Base-by-base conservation (phyloP, 2,113 vertebrate genomes). In the Cyprinodon tularosa region DNA sequence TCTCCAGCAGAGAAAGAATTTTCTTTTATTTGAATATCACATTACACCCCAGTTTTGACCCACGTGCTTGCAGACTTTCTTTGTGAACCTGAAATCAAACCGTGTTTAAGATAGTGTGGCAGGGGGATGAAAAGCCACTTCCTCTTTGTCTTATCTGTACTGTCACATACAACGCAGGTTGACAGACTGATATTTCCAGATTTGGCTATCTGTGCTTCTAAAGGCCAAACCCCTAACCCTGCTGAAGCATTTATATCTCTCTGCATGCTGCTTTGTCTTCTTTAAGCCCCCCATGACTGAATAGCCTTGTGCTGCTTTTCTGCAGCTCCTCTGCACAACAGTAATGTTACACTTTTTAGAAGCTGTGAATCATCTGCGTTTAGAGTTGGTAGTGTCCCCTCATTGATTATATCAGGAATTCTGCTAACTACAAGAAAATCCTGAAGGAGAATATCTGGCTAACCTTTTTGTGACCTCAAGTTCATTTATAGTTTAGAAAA, bases 81-180 rank as follows among this genome's bases (percentile, higher is more conserved):
- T 62, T 37, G 69, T 63, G 76, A 63, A 48, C 50, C 74, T 79
- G 76, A 86, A 88, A 91, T 91, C 84, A 82, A 84, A 84, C 42
- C 2, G 62, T 88, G 84, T 91, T 88, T 91, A 84, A 91, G 87
- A 93, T 86, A 89, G 71, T 80, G 85, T 71, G 68, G 72, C 66
- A 73, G 71, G 69, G 40, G 12, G 63, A 84, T 82, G 72, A 82
- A 92, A 93, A 86, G 77, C 78, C 76, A 93, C 91, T 92, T 94
- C 89, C 92, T 90, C 79, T 90, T 89, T 77, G 71, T 72, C 70
- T 77, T 90, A 86, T 92, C 90, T 81, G 83, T 74, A 82, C 74
- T 75, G 86, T 90, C 85, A 80, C 85, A 88, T 81, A 90, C 81
- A 84, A 64, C 82, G 77, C 74, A 80, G 78, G 90, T 92, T 92